Base-by-base conservation (phyloP, 2,888 invertebrate species). In the Helleia helle region DNA sequence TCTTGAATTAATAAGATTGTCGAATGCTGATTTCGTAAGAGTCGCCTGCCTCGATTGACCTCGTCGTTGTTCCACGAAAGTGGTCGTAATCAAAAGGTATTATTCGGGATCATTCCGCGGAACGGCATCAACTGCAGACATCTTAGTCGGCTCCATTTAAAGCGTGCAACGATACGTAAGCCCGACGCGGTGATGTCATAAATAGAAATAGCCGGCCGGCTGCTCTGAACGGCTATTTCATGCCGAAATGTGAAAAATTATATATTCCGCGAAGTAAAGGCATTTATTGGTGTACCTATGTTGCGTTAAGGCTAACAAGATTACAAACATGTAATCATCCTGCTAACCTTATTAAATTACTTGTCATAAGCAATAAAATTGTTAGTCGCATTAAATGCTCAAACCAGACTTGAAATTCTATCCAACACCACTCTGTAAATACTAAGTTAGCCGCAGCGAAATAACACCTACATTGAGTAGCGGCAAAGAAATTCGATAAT, bases 101-200 rank as follows among this genome's bases (percentile, higher is more conserved):
- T 81, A 81, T 83, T 80, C 71, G 73, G 74, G 76, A 76, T 67
- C 80, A 71, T 67, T 66, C 69, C 63, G 76, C 77, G 81, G 81
- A 83, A 81, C 83, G 79, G 67, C 77, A 71, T 75, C 74, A 67
- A 71, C 74, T 77, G 76, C 75, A 84, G 76, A 76, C 79, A 73
- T 80, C 77, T 79, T 71, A 71, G 70, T 65, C 75, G 73, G 67
- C 71, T 77, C 86, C 86, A 86, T 86, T 86, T 86, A 86, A 86
- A 86, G 86, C 81, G 79, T 77, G 84, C 83, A 77, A 71, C 83
- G 83, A 80, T 83, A 85, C 86, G 84, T 83, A 83, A 85, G 76
- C 72, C 75, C 74, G 76, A 75, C 72, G 71, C 76, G 65, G 76
- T 87, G 87, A 87, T 87, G 87, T 87, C 87, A 87, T 84, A 73